Percentiles rank a stretch among this genome's conserved stretches.
Conservation (phyloP, 2,797 vertebrate genomes). For the Petrocephalus schoutedeni region DNA sequence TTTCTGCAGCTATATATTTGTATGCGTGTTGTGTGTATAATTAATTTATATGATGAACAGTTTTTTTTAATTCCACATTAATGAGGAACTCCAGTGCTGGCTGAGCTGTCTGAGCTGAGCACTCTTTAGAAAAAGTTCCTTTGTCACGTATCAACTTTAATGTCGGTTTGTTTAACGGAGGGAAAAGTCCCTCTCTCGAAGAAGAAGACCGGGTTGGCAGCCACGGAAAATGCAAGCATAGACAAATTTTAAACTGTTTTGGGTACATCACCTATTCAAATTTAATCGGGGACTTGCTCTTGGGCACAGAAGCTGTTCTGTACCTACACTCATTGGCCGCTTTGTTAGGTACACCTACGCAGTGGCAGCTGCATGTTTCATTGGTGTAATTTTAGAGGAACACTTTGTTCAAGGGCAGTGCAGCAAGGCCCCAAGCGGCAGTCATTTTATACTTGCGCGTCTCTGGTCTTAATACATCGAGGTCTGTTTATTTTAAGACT, state of each 20-base stretch:
- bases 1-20: background rate
- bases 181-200: background rate
- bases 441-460: background rate
- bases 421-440: background rate
- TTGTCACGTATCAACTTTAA: too few relatives aligned
- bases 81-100: background rate
- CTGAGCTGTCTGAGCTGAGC: background rate
- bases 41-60: background rate
- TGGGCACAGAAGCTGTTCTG: background rate
- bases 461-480: background rate
- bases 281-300: background rate
- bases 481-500: background rate
- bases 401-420: background rate
- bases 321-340: background rate
- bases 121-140: background rate
- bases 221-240: background rate
- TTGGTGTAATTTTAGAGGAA: background rate
- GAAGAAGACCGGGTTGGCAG: background rate
- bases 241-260: background rate
- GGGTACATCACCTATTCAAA: background rate
- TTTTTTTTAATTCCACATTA: background rate
- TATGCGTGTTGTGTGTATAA: background rate
- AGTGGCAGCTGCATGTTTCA: background rate
- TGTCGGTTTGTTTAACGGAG: background rate
- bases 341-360: background rate